Conservation (phyloP, 2,113 vertebrate genomes). For the Desmodus rotundus region DNA sequence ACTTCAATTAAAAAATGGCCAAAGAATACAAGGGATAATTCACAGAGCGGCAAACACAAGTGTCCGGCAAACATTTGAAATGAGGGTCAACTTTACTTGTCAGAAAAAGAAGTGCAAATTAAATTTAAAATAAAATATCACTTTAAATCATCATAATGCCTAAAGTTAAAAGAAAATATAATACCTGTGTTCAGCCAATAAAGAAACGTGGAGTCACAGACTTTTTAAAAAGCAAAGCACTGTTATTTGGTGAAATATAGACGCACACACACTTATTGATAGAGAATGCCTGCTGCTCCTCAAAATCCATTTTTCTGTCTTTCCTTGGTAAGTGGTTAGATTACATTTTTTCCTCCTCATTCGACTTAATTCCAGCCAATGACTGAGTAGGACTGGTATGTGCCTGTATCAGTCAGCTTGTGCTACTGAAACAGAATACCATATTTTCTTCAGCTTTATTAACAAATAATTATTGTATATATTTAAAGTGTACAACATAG, state of each 20-base stretch:
- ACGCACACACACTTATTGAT: neutral
- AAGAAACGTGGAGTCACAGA: neutral
- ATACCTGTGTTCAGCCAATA: neutral
- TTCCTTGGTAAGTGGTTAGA: neutral
- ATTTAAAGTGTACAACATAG: neutral
- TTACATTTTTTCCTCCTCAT: neutral
- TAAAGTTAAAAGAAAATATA: neutral
- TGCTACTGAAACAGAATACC: neutral
- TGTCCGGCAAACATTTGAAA: neutral
- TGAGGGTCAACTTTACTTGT: neutral
- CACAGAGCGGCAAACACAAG: neutral
- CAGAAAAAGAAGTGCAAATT: conserved; percentile 29
- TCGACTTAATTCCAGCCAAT: neutral
- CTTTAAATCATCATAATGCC: neutral
- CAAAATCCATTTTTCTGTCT: neutral
- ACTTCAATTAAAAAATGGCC: neutral
- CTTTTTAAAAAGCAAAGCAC: neutral
- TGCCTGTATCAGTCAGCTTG: neutral
- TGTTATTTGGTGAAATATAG: neutral
- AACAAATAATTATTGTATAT: neutral
- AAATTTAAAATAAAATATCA: neutral
- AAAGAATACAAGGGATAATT: neutral
- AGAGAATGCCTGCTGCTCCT: neutral
- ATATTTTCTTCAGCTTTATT: neutral
- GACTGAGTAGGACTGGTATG: neutral